Evolutionary conservation across 37 sponge, comb jelly and placozoan species (phyloP).

Genomic region (Chondrilla cf. caribensis): DNA sequence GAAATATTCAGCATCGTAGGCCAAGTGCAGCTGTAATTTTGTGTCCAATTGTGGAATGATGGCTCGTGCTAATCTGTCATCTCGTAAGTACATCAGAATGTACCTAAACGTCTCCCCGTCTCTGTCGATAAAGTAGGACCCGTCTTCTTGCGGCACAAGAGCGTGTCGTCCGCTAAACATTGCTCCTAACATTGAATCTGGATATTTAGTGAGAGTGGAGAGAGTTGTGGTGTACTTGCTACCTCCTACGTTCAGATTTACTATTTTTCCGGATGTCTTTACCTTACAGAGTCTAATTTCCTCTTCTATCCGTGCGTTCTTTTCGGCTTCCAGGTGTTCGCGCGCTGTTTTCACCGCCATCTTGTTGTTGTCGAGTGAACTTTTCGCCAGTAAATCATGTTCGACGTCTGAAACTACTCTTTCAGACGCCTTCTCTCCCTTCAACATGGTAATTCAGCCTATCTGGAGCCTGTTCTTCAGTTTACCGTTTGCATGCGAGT

Average conservation of each 20-base stretch:
- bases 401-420: no score
- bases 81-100: constrained; percentile 11
- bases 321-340: neutral
- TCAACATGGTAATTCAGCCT: no score
- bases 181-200: constrained; percentile 5
- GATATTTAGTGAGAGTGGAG: constrained; percentile 10
- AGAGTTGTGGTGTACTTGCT: neutral
- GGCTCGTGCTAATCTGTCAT: neutral
- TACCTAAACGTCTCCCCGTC: constrained; percentile 15
- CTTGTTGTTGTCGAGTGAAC: no score
- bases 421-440: no score
- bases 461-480: no score
- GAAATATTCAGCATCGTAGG: neutral
- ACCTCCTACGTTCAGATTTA: constrained; percentile 10
- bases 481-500: no score
- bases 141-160: constrained; percentile 22
- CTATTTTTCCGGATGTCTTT: neutral
- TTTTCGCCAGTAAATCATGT: no score
- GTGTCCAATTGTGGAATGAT: neutral
- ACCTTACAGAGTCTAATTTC: neutral
- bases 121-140: constrained; percentile 15
- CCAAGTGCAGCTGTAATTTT: neutral
- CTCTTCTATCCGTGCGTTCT: constrained; percentile 4
- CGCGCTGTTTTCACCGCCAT: neutral
- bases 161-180: constrained; percentile 26